phyloP scores from a whole-genome alignment of 2,113 vertebrate species.

The Lagopus muta region DNA sequence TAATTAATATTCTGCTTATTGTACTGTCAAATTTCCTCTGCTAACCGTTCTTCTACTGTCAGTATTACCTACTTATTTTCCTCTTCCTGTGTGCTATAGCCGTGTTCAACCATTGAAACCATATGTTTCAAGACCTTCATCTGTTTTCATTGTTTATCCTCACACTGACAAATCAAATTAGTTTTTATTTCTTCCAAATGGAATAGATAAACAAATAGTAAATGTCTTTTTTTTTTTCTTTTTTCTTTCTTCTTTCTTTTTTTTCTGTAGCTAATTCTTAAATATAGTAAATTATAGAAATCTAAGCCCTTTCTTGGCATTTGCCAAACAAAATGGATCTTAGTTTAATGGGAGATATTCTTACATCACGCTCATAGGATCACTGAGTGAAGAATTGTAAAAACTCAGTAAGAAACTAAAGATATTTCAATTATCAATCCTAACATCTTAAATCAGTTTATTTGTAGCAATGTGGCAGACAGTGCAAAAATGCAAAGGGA shows the following conservation, averaged over 20 bases:
- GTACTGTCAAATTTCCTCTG: conserved; percentile 32
- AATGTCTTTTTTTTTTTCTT: neutral
- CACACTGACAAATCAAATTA: neutral
- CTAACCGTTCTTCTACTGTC: conserved; percentile 8
- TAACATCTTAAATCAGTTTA: accelerated
- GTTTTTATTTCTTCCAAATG: neutral
- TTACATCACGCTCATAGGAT: neutral
- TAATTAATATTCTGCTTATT: conserved; percentile 30
- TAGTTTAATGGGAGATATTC: neutral
- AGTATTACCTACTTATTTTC: neutral
- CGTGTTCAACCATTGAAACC: neutral
- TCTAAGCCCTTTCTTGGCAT: neutral
- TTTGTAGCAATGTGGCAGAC: neutral
- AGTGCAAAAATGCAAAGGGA: neutral
- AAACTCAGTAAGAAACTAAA: neutral
- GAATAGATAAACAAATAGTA: neutral
- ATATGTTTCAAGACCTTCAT: neutral
- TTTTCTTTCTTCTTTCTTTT: neutral
- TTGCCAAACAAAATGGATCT: neutral
- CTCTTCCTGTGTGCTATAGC: neutral
- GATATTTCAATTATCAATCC: neutral
- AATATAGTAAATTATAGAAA: neutral
- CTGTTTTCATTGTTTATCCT: neutral
- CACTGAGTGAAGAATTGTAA: neutral
- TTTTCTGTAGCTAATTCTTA: neutral